phyloP scores from a whole-genome alignment of 2,113 vertebrate species.

The Cynocephalus volans region DNA sequence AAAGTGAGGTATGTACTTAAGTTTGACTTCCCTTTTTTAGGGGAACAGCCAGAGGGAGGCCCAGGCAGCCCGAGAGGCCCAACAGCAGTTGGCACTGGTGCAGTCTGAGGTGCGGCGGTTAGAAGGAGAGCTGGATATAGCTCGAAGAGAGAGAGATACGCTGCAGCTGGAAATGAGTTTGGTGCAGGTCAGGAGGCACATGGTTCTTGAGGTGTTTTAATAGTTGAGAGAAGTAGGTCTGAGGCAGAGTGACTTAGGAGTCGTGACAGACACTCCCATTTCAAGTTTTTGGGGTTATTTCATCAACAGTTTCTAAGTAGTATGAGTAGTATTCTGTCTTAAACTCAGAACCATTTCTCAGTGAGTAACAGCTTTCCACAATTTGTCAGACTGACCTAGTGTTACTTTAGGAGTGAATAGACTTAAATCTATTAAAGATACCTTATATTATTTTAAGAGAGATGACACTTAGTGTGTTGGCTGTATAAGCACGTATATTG shows the following conservation, averaged over 20 bases:
- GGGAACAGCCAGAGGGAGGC: conserved; percentile 83
- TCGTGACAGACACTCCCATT: background rate
- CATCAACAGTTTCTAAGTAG: background rate
- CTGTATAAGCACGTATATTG: background rate
- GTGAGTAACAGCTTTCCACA: background rate
- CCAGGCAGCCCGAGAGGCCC: conserved; percentile 84
- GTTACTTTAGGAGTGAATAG: background rate
- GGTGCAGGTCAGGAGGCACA: conserved; percentile 86
- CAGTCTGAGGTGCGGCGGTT: conserved; percentile 83
- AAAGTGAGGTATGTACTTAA: background rate
- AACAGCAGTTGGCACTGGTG: conserved; percentile 79
- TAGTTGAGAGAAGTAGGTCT: background rate
- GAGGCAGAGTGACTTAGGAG: background rate
- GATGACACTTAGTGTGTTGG: background rate
- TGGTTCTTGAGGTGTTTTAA: background rate
- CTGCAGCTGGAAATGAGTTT: conserved; percentile 89
- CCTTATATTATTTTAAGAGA: background rate
- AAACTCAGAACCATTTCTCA: background rate
- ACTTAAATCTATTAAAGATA: background rate
- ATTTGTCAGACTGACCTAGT: background rate
- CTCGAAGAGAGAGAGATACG: conserved; percentile 86
- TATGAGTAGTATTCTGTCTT: background rate
- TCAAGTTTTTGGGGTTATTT: background rate
- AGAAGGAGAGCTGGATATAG: conserved; percentile 87
- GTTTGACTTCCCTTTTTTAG: conserved; percentile 53